phyloP scores from a whole-genome alignment of 1,140 invertebrate genomes.

The Calliphora vicina region DNA sequence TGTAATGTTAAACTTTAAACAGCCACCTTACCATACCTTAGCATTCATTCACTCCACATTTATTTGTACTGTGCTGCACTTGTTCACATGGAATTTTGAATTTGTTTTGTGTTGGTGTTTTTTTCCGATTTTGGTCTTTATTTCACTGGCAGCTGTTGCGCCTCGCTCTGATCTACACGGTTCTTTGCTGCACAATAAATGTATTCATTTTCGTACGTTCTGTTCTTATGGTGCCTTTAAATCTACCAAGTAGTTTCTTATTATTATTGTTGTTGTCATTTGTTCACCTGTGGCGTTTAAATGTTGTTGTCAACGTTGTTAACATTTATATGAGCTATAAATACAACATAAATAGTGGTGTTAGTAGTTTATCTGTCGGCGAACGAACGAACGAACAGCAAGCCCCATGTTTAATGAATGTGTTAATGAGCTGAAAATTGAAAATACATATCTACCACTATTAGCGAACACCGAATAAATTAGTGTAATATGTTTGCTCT shows the following conservation, averaged over 20 bases:
- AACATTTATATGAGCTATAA: constrained; percentile 29
- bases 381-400: not conserved
- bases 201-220: too few species aligned
- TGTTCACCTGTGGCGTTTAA: constrained; percentile 33
- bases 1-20: constrained; percentile 25
- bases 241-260: not conserved
- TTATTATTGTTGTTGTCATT: constrained; percentile 17
- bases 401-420: constrained; percentile 19
- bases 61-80: constrained; percentile 17
- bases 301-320: constrained; percentile 31
- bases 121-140: not conserved
- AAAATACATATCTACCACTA: constrained; percentile 21
- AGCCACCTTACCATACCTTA: too few species aligned
- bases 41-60: too few species aligned
- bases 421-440: constrained; percentile 34
- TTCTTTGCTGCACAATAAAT: not conserved
- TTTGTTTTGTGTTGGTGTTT: not conserved
- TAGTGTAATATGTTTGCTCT: not conserved
- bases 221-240: not conserved
- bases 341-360: not conserved
- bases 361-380: not conserved
- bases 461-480: not conserved
- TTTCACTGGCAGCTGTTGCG: not conserved
- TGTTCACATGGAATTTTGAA: constrained; percentile 22
- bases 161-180: not conserved